Conservation (phyloP, 2,113 vertebrate species). For the Taurulus bubalis region DNA sequence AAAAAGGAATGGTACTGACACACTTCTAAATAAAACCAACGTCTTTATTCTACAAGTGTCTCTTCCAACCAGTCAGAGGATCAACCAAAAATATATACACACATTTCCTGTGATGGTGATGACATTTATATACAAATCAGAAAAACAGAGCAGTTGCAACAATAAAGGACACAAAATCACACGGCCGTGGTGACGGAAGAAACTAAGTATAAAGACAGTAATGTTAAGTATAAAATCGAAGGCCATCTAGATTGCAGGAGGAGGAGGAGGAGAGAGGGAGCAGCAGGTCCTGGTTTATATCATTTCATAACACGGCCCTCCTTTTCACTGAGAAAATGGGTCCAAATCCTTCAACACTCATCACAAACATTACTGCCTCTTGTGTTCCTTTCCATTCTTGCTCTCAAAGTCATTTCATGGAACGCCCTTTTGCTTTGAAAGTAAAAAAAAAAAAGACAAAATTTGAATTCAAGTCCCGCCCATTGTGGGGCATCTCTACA, state of each 20-base stretch:
- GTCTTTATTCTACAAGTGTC: constrained; percentile 79
- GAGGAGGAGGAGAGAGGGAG: constrained; percentile 78
- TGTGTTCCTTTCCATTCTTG: background rate
- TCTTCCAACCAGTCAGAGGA: constrained; percentile 52
- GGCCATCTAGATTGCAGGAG: constrained; percentile 46
- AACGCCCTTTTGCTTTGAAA: constrained; percentile 18
- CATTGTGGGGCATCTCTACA: constrained; percentile 65
- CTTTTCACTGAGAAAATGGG: background rate
- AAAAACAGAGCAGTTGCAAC: constrained; percentile 31
- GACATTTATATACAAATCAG: constrained; percentile 56
- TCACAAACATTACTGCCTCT: constrained; percentile 4
- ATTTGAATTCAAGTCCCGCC: constrained; percentile 36
- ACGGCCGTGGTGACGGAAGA: constrained; percentile 12
- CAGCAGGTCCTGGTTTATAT: constrained; percentile 52
- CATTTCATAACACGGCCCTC: background rate
- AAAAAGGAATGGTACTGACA: constrained; percentile 64
- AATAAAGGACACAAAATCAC: constrained; percentile 39
- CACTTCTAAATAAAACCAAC: constrained; percentile 74
- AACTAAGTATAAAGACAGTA: constrained; percentile 37
- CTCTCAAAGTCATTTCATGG: constrained; percentile 24
- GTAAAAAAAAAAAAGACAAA: background rate
- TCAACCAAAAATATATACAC: constrained; percentile 80
- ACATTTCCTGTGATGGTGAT: constrained; percentile 61
- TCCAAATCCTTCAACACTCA: constrained; percentile 9
- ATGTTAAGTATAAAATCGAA: constrained; percentile 31